These are phyloP conservation scores for Alectoris magna DNA, from an alignment of 2,797 vertebrate species.

Conservation along the genomic window DNA sequence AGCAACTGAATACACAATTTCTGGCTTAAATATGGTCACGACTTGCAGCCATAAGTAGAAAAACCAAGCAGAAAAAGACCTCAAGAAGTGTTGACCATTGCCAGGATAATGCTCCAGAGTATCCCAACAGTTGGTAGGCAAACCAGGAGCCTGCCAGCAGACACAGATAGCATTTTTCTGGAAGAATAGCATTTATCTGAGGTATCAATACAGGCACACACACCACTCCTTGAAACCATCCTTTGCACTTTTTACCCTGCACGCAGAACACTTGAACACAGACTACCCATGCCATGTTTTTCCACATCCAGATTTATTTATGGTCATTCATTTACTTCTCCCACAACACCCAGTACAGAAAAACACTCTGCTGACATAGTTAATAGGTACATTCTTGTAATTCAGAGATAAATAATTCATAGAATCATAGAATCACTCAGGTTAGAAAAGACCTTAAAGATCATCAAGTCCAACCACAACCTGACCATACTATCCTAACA, in stretches of 20 bases:
- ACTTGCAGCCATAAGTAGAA: background rate
- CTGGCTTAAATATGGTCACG: background rate
- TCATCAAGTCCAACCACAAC: too few relatives aligned
- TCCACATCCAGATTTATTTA: background rate
- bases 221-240: background rate
- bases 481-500: too few relatives aligned
- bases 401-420: background rate
- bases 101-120: background rate
- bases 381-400: background rate
- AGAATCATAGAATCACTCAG: too few relatives aligned
- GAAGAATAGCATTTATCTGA: background rate
- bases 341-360: background rate
- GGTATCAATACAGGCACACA: background rate
- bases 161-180: background rate
- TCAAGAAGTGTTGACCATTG: background rate
- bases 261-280: background rate
- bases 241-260: background rate
- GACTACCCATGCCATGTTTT: background rate
- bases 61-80: background rate
- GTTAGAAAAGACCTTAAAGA: too few relatives aligned
- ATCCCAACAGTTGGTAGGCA: background rate
- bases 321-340: background rate
- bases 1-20: background rate
- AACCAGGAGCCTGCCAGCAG: background rate
- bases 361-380: background rate